Conservation (phyloP, 2,888 invertebrate genomes). For the Xylophagus ater region DNA sequence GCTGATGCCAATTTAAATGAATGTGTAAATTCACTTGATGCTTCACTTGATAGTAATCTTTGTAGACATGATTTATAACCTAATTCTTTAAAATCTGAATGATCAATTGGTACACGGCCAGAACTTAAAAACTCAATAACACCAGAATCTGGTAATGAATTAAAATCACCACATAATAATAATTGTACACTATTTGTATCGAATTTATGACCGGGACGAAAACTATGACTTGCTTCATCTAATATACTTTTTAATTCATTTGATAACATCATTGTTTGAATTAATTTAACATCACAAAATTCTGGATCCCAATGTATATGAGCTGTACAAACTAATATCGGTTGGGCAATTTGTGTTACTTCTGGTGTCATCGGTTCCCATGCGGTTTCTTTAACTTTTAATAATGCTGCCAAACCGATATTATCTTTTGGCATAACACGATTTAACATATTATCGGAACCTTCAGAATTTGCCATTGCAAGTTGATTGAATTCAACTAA, state of each 20-base stretch:
- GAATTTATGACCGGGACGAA: slow-evolving; percentile 59
- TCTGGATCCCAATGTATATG: slow-evolving; percentile 99
- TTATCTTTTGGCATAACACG: slow-evolving; percentile 99
- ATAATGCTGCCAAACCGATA: slow-evolving; percentile 89
- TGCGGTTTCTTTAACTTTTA: slow-evolving; percentile 89
- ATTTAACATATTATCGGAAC: slow-evolving; percentile 96
- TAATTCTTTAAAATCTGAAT: slow-evolving; percentile 93
- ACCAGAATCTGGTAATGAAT: slow-evolving; percentile 95
- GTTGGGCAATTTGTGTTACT: slow-evolving; percentile 65
- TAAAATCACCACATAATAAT: slow-evolving; percentile 94
- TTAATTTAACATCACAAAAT: slow-evolving; percentile 97
- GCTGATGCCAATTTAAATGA: slow-evolving; percentile 92
- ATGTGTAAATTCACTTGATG: slow-evolving; percentile 84
- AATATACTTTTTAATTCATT: slow-evolving; percentile 82
- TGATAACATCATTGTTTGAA: slow-evolving; percentile 98
- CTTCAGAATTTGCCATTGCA: slow-evolving; percentile 97
- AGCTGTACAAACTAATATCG: slow-evolving; percentile 91
- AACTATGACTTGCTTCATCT: slow-evolving; percentile 73
- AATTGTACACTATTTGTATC: slow-evolving; percentile 77
- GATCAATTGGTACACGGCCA: slow-evolving; percentile 81
- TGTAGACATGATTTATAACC: slow-evolving; percentile 85
- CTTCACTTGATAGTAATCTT: slow-evolving; percentile 78
- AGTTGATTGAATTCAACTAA: slow-evolving; percentile 97
- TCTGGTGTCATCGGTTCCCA: slow-evolving; percentile 80
- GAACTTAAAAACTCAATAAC: slow-evolving; percentile 92